A percentile compares a stretch with the other conserved stretches of the same genome.
phyloP scores from a whole-genome alignment of 2,797 vertebrate species.

The Parambassis ranga region DNA sequence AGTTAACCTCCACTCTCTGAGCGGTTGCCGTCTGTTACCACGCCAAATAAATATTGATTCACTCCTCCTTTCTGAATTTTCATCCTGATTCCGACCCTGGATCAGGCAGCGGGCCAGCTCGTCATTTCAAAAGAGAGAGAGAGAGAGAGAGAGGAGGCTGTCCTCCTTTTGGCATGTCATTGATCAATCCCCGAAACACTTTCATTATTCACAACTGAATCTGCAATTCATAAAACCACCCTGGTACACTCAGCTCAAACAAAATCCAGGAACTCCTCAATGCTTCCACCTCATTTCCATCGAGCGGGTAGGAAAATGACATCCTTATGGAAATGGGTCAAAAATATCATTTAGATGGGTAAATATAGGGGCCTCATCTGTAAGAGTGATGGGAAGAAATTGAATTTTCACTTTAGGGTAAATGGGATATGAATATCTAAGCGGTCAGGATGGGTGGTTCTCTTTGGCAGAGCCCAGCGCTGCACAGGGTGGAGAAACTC shows the following conservation, averaged over 20 bases:
- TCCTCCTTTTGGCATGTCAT: slow-evolving; percentile 15
- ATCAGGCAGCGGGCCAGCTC: slow-evolving; percentile 31
- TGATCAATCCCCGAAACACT: slow-evolving; percentile 57
- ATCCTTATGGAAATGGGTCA: slow-evolving; percentile 71
- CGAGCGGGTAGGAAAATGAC: slow-evolving; percentile 51
- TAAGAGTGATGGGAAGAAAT: slow-evolving; percentile 61
- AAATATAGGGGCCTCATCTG: slow-evolving; percentile 66
- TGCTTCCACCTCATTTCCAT: slow-evolving; percentile 62
- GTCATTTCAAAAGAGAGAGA: not conserved
- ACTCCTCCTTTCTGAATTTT: slow-evolving; percentile 51
- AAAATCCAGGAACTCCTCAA: slow-evolving; percentile 45
- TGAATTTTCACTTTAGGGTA: slow-evolving; percentile 65
- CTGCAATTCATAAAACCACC: slow-evolving; percentile 68
- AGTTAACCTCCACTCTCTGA: slow-evolving; percentile 62
- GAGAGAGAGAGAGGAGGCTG: not conserved
- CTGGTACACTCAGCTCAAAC: slow-evolving; percentile 15
- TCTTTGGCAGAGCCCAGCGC: slow-evolving; percentile 20
- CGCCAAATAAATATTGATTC: slow-evolving; percentile 73
- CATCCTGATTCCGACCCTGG: slow-evolving; percentile 35
- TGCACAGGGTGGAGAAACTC: slow-evolving; percentile 33
- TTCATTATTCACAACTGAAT: slow-evolving; percentile 73
- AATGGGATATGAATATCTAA: slow-evolving; percentile 72
- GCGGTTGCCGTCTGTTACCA: slow-evolving; percentile 44
- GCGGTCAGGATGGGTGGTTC: slow-evolving; percentile 17
- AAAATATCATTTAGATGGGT: slow-evolving; percentile 66